These are phyloP conservation scores for Osmoderma eremita DNA, from an alignment of 2,888 invertebrate species.

Conservation along the genomic window DNA sequence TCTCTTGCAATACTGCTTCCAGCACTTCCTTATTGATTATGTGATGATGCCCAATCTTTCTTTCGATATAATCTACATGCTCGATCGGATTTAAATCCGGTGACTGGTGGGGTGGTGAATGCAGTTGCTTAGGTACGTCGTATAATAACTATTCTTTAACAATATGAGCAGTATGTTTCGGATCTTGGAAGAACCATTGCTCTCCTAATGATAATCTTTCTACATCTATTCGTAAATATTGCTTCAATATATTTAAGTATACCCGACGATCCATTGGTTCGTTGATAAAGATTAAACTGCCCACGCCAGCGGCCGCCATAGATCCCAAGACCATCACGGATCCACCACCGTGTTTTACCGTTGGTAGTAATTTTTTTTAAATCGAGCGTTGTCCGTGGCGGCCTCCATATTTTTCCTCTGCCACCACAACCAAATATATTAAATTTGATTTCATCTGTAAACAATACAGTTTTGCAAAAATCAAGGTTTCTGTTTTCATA, in stretches of 20 bases:
- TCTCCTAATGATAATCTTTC: background rate
- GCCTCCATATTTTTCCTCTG: too few relatives aligned
- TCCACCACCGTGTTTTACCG: too few relatives aligned
- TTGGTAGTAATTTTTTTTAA: too few relatives aligned
- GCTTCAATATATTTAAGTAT: conserved; percentile 10
- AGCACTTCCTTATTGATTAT: conserved; percentile 4
- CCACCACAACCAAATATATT: too few relatives aligned
- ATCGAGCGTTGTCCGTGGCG: too few relatives aligned
- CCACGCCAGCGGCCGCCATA: too few relatives aligned
- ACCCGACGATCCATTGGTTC: background rate
- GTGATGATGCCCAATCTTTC: conserved; percentile 14
- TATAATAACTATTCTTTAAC: too few relatives aligned
- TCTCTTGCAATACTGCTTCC: conserved; percentile 1
- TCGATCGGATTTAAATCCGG: conserved; percentile 18
- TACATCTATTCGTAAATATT: conserved; percentile 4
- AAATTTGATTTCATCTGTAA: too few relatives aligned
- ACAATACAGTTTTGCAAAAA: too few relatives aligned
- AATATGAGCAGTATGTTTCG: too few relatives aligned
- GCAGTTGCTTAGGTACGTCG: background rate
- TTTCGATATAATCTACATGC: conserved; percentile 19
- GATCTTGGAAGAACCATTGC: too few relatives aligned
- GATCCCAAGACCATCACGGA: background rate
- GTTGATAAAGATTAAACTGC: background rate
- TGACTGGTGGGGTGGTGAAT: background rate
- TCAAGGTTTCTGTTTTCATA: too few relatives aligned